phyloP scores from a whole-genome alignment of 1,140 invertebrate genomes.

The Muscidifurax raptorellus region DNA sequence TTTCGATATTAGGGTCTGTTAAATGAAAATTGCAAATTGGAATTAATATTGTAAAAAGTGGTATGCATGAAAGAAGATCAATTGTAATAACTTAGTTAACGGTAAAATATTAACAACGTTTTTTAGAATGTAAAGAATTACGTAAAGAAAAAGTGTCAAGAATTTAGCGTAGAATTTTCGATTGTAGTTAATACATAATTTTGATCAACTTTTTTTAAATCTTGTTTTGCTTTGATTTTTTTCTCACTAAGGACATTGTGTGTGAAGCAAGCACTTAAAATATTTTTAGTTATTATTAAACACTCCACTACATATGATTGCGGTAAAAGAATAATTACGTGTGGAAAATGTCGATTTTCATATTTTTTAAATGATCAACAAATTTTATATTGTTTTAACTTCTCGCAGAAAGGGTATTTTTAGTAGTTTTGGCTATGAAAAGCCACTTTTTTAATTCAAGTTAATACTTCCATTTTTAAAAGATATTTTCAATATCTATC shows the following conservation, averaged over 20 bases:
- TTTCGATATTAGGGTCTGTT: not conserved
- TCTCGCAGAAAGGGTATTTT: not conserved
- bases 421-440: not conserved
- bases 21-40: not conserved
- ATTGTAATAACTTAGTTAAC: not conserved
- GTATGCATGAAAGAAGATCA: not conserved
- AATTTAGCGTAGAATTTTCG: not conserved
- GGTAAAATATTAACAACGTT: not conserved
- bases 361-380: not conserved
- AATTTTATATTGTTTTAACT: not conserved
- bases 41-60: not conserved
- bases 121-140: not conserved
- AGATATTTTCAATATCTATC: not conserved
- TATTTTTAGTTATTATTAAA: not conserved
- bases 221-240: not conserved
- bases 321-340: not conserved
- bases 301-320: not conserved
- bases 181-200: not conserved
- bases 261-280: slow-evolving; percentile 1
- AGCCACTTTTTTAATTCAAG: not conserved
- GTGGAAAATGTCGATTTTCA: not conserved
- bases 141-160: not conserved
- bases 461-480: not conserved
- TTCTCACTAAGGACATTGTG: not conserved
- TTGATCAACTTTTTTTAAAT: not conserved